Conservation (phyloP, 2,888 invertebrate species). For the Deilephila porcellus region DNA sequence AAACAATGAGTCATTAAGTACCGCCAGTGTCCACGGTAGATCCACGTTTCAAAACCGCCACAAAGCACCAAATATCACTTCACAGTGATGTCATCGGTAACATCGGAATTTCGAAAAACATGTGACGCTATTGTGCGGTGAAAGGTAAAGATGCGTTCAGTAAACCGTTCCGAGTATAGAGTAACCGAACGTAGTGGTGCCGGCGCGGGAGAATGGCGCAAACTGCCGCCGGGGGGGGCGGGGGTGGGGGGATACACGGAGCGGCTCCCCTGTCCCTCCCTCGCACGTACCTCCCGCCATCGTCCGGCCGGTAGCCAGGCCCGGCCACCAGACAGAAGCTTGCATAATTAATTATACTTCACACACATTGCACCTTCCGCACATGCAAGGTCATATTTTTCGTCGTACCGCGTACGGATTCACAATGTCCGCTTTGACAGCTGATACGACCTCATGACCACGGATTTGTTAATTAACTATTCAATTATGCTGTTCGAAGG, state of each 20-base stretch:
- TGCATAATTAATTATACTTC: slow-evolving; percentile 80
- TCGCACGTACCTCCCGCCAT: slow-evolving; percentile 46
- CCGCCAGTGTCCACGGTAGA: slow-evolving; percentile 61
- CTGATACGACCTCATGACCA: neutral
- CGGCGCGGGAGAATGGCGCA: slow-evolving; percentile 81
- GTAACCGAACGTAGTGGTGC: slow-evolving; percentile 75
- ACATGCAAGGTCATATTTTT: slow-evolving; percentile 76
- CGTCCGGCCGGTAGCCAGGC: slow-evolving; percentile 47
- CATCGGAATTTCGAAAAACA: slow-evolving; percentile 68
- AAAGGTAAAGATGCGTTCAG: slow-evolving; percentile 79
- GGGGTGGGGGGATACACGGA: slow-evolving; percentile 42
- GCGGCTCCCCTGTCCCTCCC: slow-evolving; percentile 41
- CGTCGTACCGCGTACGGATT: slow-evolving; percentile 52
- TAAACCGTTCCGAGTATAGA: slow-evolving; percentile 74
- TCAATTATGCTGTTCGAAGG: neutral
- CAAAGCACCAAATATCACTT: slow-evolving; percentile 82
- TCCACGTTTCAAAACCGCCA: slow-evolving; percentile 70
- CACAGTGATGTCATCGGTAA: slow-evolving; percentile 72
- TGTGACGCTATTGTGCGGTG: slow-evolving; percentile 73
- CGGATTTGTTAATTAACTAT: neutral
- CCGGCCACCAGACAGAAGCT: slow-evolving; percentile 75
- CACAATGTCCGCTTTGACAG: slow-evolving; percentile 38
- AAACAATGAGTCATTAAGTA: slow-evolving; percentile 71
- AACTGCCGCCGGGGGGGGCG: slow-evolving; percentile 71
- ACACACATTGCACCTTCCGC: slow-evolving; percentile 74